Conservation (phyloP, 2,888 invertebrate genomes). For the Anarsia innoxiella region DNA sequence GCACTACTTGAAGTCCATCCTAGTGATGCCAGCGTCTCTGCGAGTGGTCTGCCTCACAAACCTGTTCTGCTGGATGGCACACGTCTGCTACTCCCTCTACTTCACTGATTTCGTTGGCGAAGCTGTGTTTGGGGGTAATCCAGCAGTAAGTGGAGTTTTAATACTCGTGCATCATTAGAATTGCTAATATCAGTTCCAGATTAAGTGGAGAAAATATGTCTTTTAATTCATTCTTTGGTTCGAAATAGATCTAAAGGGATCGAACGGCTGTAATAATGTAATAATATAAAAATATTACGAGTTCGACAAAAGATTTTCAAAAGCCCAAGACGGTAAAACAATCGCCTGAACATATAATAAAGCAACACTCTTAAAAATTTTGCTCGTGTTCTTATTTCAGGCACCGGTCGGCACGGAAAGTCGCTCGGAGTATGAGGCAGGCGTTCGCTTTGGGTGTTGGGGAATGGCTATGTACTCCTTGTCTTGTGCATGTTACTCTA, state of each 20-base stretch:
- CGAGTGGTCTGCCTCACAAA: conserved; percentile 93
- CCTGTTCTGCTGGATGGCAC: conserved; percentile 98
- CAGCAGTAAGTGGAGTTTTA: conserved; percentile 80
- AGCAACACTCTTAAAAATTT: background rate
- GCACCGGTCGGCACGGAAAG: conserved; percentile 79
- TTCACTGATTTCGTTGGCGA: conserved; percentile 98
- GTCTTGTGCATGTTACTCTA: conserved; percentile 95
- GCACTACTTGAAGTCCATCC: conserved; percentile 91
- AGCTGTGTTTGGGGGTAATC: conserved; percentile 90
- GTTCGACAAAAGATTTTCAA: too few relatives aligned
- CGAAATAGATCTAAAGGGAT: too few relatives aligned
- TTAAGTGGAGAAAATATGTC: too few relatives aligned
- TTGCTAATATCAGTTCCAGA: too few relatives aligned
- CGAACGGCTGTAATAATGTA: too few relatives aligned
- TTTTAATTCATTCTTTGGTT: too few relatives aligned
- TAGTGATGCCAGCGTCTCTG: conserved; percentile 93
- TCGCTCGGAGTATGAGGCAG: conserved; percentile 87
- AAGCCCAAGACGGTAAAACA: too few relatives aligned
- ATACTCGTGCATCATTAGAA: too few relatives aligned
- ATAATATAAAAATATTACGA: too few relatives aligned
- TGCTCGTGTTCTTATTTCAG: conserved; percentile 52
- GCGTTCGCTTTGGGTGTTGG: conserved; percentile 96
- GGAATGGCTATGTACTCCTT: conserved; percentile 97
- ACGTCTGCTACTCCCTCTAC: conserved; percentile 96
- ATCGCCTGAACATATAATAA: background rate